Evolutionary conservation across 2,113 vertebrate species (phyloP).

Genomic region (Pterocles gutturalis): DNA sequence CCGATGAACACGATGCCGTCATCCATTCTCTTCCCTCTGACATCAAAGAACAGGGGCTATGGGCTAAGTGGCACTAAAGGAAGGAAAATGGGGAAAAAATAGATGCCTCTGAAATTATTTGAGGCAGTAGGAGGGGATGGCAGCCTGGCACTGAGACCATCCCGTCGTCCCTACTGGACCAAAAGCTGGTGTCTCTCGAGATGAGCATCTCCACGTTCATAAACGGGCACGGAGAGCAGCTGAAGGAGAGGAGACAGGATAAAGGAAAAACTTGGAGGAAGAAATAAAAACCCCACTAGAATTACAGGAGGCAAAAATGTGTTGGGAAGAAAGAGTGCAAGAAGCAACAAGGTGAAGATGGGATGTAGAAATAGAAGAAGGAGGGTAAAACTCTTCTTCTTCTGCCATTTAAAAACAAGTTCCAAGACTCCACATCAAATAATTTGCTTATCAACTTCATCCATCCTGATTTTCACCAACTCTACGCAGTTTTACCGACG

Average conservation of each 20-base stretch:
- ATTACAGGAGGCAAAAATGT: background rate
- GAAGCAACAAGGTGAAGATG: background rate
- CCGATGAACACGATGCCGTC: rapidly evolving
- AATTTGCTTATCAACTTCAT: background rate
- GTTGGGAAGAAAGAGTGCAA: background rate
- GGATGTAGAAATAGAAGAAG: background rate
- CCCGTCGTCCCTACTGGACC: background rate
- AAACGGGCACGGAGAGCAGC: background rate
- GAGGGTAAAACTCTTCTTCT: background rate
- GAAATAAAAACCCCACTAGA: background rate
- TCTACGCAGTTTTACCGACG: rapidly evolving
- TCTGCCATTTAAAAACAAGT: background rate
- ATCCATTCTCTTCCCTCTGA: background rate
- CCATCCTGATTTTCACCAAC: background rate
- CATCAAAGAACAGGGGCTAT: background rate
- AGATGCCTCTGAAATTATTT: background rate
- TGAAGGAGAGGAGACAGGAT: background rate
- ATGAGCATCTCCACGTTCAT: background rate
- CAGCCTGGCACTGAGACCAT: background rate
- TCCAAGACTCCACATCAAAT: background rate
- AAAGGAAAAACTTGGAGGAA: background rate
- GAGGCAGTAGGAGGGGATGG: background rate
- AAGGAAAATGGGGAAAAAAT: background rate
- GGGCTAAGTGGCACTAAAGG: background rate
- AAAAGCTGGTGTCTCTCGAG: background rate